A percentile compares a stretch with the other conserved stretches of the same genome.
These are phyloP conservation scores for Limanda limanda DNA, from an alignment of 2,113 vertebrate species.

Conservation along the genomic window DNA sequence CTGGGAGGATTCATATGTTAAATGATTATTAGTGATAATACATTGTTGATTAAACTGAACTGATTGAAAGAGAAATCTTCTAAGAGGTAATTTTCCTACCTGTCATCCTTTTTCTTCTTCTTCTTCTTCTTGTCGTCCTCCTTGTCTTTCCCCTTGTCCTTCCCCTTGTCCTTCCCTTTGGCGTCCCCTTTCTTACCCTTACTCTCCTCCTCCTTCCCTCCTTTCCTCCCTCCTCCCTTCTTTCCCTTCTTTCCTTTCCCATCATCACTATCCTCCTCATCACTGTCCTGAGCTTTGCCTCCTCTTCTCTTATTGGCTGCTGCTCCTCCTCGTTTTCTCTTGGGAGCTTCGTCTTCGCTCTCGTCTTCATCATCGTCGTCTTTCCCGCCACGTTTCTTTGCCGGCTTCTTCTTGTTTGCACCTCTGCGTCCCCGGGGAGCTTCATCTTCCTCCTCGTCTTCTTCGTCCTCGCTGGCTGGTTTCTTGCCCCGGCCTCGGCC, in stretches of 20 bases:
- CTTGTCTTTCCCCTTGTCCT: conserved; percentile 49
- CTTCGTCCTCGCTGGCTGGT: conserved; percentile 65
- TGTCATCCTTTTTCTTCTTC: conserved; percentile 79
- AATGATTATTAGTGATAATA: too few relatives aligned
- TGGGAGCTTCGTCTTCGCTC: conserved; percentile 70
- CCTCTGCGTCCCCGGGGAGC: conserved; percentile 69
- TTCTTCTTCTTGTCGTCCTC: conserved; percentile 80
- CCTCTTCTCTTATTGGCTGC: conserved; percentile 68
- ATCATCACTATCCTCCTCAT: conserved; percentile 66
- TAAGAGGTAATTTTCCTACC: conserved; percentile 53
- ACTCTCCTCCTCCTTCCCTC: conserved; percentile 70
- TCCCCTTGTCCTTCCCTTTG: conserved; percentile 74
- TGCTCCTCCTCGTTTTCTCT: conserved; percentile 60
- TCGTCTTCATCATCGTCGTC: conserved; percentile 67
- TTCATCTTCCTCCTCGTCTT: conserved; percentile 77
- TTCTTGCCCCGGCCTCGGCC: conserved; percentile 71
- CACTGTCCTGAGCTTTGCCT: conserved; percentile 64
- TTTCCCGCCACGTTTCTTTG: conserved; percentile 43
- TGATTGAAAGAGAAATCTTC: background rate
- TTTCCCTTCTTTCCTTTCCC: conserved; percentile 66
- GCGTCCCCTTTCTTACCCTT: conserved; percentile 66
- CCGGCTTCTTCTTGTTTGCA: conserved; percentile 70
- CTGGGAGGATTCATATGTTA: too few relatives aligned
- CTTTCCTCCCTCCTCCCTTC: conserved; percentile 73
- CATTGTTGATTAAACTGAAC: too few relatives aligned